Base-by-base conservation (phyloP, 2,888 invertebrate genomes). In the Crematogaster levior region DNA sequence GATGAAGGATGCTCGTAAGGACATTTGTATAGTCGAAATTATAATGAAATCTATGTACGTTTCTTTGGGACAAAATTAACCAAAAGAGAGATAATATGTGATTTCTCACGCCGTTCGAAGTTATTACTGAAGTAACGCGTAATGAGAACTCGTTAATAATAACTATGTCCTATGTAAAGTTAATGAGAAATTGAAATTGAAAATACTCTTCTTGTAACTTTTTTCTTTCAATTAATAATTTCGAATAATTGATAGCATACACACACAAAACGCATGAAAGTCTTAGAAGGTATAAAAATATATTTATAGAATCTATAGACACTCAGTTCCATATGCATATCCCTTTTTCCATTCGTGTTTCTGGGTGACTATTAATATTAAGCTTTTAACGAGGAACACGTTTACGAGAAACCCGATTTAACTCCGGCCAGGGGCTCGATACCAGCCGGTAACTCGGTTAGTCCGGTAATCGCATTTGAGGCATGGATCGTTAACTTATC, bases 401-500 rank as follows among this genome's bases (percentile, higher is more conserved):
- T 88, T 87, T 88, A 85, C 84, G 65, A 81, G 85, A 89, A 90
- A 90, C 84, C 89, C 81, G 89, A 89, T 90, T 89, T 86, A 89
- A 86, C 90, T 90, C 77, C 72, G 84, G 85, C 87, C 84, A 88
- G 86, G 84, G 86, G 86, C 85, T 87, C 90, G 90, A 91, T 91
- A 88, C 89, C 88, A 86, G 85, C 87, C 87, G 83, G 87, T 91
- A 91, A 91, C 87, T 88, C 83, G 86, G 88, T 91, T 90, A 91
- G 86, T 82, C 79, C 83, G 82, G 85, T 92, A 91, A 91, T 92
- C 91, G 85, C 86, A 86, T 91, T 91, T 87, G 90, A 86, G 91
- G 88, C 89, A 89, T 85, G 90, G 89, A 89, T 91, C 91, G 92
- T 91, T 91, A 91, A 92, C 89, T 91, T 92, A 89, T 90, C 91